Evolutionary conservation across 2,888 invertebrate species (phyloP).

Genomic region (Phengaris arion): DNA sequence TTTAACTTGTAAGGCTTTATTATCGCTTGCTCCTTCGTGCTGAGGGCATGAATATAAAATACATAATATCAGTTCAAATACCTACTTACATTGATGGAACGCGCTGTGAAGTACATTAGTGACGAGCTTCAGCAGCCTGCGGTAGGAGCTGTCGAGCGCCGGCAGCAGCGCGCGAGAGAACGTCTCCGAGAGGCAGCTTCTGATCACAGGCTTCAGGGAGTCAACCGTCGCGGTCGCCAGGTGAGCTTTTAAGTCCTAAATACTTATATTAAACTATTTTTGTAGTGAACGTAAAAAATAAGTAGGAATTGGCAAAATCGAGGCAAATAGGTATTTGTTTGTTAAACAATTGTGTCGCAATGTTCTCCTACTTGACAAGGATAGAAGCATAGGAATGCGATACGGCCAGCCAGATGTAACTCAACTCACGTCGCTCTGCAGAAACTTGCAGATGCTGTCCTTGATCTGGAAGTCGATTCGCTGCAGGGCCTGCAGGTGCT

Average conservation of each 20-base stretch:
- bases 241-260: constrained; percentile 55
- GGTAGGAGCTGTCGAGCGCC: constrained; percentile 55
- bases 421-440: constrained; percentile 58
- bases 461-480: constrained; percentile 50
- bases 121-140: constrained; percentile 52
- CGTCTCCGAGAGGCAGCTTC: constrained; percentile 49
- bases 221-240: constrained; percentile 55
- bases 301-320: too few relatives aligned
- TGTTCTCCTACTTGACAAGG: not conserved
- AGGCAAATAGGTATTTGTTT: too few relatives aligned
- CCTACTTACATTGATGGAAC: constrained; percentile 57
- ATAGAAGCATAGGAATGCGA: not conserved
- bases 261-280: not conserved
- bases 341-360: too few relatives aligned
- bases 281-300: too few relatives aligned
- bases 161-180: constrained; percentile 55
- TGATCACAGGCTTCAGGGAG: constrained; percentile 52
- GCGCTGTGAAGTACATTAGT: constrained; percentile 52
- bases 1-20: too few relatives aligned
- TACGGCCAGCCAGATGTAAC: not conserved
- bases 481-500: constrained; percentile 43
- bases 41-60: too few relatives aligned
- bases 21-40: too few relatives aligned
- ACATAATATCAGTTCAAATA: not conserved
- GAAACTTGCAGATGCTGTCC: constrained; percentile 50